Base-by-base conservation (phyloP, 37 sponge, comb jelly and placozoan species). In the Crambe crambe region DNA sequence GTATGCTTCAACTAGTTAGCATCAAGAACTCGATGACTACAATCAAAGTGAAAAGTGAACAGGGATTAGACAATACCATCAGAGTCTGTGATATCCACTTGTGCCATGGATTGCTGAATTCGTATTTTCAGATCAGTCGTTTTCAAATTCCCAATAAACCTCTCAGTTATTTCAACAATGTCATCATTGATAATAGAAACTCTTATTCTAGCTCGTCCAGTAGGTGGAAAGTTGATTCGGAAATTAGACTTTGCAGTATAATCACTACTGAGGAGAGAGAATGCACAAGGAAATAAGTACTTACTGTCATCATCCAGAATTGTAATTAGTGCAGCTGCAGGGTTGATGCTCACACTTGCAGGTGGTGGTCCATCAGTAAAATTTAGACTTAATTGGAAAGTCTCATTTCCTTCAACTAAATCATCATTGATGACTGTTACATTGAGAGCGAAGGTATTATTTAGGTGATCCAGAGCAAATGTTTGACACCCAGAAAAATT, bases 291-390 rank as follows among this genome's bases (percentile, higher is more conserved):
- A n/a, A n/a, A n/a, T n/a, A n/a, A n/a, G n/a, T n/a, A 47, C 51
- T 47, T 47, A 47, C 51, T 65, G 66, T 65, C 66, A 32, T 65
- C 66, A 65, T 65, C 35, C 10, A 31, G 32, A 6, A 65, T 65
- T 2, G 66, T 65, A 31, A 65, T 60, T 9, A 9, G 6, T 60
- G 61, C 61, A 5, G 26, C 17, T n/a, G 26, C 15, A 15, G 6
- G 51, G 12, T 6, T 6, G 51, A 47, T 47, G 51, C 6, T 6
- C 51, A 47, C 51, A 47, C 6, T 15, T 47, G 51, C 10, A 15
- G 51, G 10, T 15, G 12, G 51, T 15, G 51, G n/a, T n/a, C n/a
- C n/a, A n/a, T n/a, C 10, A 15, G 51, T 47, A 6, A 15, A 12
- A 15, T 6, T 15, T 6, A 47, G 6, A 12, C 10, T 47, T 47